A percentile compares a stretch with the other conserved stretches of the same genome.
Evolutionary conservation across 2,888 invertebrate species (phyloP).

Genomic region (Coenonympha arcania): DNA sequence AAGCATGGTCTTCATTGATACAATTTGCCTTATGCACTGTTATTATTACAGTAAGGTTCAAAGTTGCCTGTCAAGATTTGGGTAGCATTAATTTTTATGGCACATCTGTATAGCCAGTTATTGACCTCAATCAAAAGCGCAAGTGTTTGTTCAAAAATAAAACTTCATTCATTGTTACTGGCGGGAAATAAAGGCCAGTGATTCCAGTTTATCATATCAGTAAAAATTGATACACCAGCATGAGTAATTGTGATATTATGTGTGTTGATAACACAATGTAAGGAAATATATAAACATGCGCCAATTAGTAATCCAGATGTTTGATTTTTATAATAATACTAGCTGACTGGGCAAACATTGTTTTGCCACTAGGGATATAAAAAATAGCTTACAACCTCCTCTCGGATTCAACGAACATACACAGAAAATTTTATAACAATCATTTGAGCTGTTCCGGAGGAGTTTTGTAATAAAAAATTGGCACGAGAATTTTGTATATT

Average conservation of each 20-base stretch:
- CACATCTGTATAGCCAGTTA: conserved; percentile 37
- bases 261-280: conserved; percentile 20
- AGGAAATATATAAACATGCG: conserved; percentile 17
- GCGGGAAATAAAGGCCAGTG: conserved; percentile 37
- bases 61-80: conserved; percentile 27
- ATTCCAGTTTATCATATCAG: conserved; percentile 38
- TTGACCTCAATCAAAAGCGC: conserved; percentile 58
- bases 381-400: too few species aligned
- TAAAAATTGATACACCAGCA: conserved; percentile 35
- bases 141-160: conserved; percentile 47
- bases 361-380: too few species aligned
- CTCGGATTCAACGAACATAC: too few species aligned
- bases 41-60: conserved; percentile 33
- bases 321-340: background rate
- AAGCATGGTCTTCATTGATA: background rate
- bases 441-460: too few species aligned
- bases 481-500: too few species aligned
- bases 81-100: conserved; percentile 29
- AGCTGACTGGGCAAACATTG: too few species aligned
- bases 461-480: too few species aligned
- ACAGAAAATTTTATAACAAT: too few species aligned
- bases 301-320: conserved; percentile 5
- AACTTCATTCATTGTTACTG: conserved; percentile 39
- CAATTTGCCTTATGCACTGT: background rate
- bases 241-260: conserved; percentile 33